A percentile compares a stretch with the other conserved stretches of the same genome.
phyloP scores from a whole-genome alignment of 2,888 invertebrate species.

The Spodoptera littoralis region DNA sequence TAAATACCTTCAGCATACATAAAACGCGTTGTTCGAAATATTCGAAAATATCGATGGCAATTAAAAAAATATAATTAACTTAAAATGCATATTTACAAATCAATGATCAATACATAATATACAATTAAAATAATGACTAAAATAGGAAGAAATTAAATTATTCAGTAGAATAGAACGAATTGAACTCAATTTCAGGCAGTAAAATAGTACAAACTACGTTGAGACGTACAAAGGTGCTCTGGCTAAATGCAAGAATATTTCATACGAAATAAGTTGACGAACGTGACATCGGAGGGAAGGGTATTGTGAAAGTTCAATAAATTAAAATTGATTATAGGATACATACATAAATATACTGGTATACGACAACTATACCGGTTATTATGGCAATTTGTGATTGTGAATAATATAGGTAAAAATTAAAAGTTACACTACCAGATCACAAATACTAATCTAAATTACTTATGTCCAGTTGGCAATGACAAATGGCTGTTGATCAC shows the following conservation, averaged over 20 bases:
- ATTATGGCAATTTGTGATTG: slow-evolving; percentile 86
- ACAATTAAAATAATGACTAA: slow-evolving; percentile 88
- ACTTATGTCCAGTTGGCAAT: slow-evolving; percentile 86
- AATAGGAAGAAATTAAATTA: slow-evolving; percentile 76
- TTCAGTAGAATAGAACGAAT: slow-evolving; percentile 72
- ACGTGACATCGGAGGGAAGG: slow-evolving; percentile 75
- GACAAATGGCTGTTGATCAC: slow-evolving; percentile 87
- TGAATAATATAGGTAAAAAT: slow-evolving; percentile 80
- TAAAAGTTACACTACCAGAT: slow-evolving; percentile 86
- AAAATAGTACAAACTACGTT: slow-evolving; percentile 60
- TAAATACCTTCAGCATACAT: slow-evolving; percentile 83
- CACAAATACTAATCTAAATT: slow-evolving; percentile 86
- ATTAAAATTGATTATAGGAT: slow-evolving; percentile 65
- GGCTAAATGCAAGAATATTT: slow-evolving; percentile 74
- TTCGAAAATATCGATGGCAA: slow-evolving; percentile 85
- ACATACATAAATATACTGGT: slow-evolving; percentile 68
- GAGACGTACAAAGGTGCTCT: slow-evolving; percentile 65
- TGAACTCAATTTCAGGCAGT: slow-evolving; percentile 68
- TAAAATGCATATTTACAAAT: slow-evolving; percentile 88
- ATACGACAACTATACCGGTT: slow-evolving; percentile 74
- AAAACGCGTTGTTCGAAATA: slow-evolving; percentile 74
- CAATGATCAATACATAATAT: slow-evolving; percentile 85
- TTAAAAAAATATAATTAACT: slow-evolving; percentile 84
- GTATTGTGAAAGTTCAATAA: slow-evolving; percentile 66
- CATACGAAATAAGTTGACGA: slow-evolving; percentile 57